These are phyloP conservation scores for Philopotamus ludificatus DNA, from an alignment of 1,140 invertebrate genomes.

Conservation along the genomic window DNA sequence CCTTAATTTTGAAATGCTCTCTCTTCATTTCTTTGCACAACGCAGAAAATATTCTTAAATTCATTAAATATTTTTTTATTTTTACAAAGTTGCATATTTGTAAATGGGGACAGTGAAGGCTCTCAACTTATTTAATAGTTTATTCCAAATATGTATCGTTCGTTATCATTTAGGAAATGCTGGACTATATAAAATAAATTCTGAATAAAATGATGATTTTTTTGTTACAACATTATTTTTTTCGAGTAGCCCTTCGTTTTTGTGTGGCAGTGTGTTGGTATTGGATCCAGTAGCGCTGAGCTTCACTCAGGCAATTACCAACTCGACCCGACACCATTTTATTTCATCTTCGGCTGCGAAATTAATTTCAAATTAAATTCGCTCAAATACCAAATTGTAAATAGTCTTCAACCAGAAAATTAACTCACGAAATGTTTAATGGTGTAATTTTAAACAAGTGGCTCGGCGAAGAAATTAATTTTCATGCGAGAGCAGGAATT, in stretches of 20 bases:
- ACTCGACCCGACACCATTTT: conserved; percentile 9
- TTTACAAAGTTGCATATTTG: no score
- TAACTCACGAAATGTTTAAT: not conserved
- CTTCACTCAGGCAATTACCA: conserved; percentile 15
- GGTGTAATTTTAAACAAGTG: not conserved
- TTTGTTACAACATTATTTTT: no score
- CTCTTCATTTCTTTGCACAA: no score
- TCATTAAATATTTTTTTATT: no score
- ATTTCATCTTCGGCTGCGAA: conserved; percentile 4
- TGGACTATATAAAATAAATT: no score
- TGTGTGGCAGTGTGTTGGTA: not conserved
- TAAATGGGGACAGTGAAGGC: no score
- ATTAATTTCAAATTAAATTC: conserved; percentile 22
- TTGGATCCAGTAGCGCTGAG: conserved; percentile 8
- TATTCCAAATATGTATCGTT: no score
- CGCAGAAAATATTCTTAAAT: no score
- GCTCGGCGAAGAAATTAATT: not conserved
- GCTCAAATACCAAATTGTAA: conserved; percentile 13
- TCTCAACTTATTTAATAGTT: no score
- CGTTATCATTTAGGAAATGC: no score
- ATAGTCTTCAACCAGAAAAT: conserved; percentile 3
- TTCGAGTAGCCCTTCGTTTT: not conserved
- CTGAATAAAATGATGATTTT: no score
- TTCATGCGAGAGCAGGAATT: not conserved
- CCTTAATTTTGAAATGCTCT: no score